phyloP scores from a whole-genome alignment of 2,888 invertebrate species.

The Oxycera nigricornis region DNA sequence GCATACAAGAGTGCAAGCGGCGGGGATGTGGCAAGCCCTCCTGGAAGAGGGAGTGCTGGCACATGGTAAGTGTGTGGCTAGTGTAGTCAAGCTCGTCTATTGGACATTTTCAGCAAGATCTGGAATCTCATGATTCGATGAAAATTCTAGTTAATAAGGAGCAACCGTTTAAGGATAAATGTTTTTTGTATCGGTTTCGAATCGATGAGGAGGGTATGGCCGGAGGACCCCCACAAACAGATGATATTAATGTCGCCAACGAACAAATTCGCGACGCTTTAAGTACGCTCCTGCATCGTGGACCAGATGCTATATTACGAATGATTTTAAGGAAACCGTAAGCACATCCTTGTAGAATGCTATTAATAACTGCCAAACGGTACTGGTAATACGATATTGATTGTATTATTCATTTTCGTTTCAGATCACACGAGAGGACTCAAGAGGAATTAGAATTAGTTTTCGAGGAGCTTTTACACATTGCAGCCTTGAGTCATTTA shows the following conservation, averaged over 20 bases:
- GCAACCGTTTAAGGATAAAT: constrained; percentile 83
- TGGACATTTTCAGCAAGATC: not conserved
- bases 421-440: constrained; percentile 76
- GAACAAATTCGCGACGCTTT: constrained; percentile 74
- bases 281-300: constrained; percentile 71
- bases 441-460: constrained; percentile 81
- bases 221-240: constrained; percentile 65
- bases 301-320: constrained; percentile 79
- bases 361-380: not conserved
- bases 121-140: constrained; percentile 25
- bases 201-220: constrained; percentile 73
- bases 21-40: constrained; percentile 84
- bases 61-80: constrained; percentile 68
- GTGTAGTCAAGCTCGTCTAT: too few relatives aligned
- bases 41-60: constrained; percentile 80
- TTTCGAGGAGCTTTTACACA: constrained; percentile 82
- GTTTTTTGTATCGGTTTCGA: constrained; percentile 81
- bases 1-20: constrained; percentile 73
- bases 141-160: constrained; percentile 72
- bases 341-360: constrained; percentile 57
- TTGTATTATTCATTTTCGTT: constrained; percentile 47
- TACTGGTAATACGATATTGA: not conserved
- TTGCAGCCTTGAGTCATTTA: constrained; percentile 80
- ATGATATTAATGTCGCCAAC: constrained; percentile 71
- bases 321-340: constrained; percentile 83